Evolutionary conservation across 2,888 invertebrate species (phyloP).

Genomic region (Oconnorella tubifera): DNA sequence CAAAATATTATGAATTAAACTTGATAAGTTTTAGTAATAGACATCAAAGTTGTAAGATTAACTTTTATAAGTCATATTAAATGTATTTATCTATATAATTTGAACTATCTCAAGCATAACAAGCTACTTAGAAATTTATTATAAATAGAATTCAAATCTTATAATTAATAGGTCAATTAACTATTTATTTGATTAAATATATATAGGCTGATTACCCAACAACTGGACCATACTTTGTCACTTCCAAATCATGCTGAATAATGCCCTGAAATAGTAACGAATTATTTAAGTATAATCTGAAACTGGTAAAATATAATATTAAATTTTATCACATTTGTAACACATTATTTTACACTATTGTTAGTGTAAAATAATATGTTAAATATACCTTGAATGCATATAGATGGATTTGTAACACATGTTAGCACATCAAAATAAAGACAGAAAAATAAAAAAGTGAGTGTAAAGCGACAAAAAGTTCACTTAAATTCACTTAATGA

Average conservation of each 20-base stretch:
- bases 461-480: too few relatives aligned
- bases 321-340: neutral
- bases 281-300: neutral
- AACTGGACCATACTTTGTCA: slow-evolving; percentile 14
- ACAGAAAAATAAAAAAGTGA: too few relatives aligned
- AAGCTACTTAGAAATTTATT: neutral
- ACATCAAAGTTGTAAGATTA: too few relatives aligned
- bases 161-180: neutral
- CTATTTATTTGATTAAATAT: neutral
- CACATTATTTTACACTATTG: neutral
- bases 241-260: slow-evolving; percentile 4
- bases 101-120: too few relatives aligned
- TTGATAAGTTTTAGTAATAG: too few relatives aligned
- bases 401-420: too few relatives aligned
- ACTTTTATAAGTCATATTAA: too few relatives aligned
- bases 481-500: too few relatives aligned
- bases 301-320: neutral
- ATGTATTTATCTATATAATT: too few relatives aligned
- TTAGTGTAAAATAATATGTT: neutral
- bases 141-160: neutral
- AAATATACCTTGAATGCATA: neutral
- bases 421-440: too few relatives aligned
- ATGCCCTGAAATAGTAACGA: slow-evolving; percentile 8
- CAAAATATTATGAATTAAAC: too few relatives aligned
- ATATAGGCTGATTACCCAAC: too few relatives aligned